These are phyloP conservation scores for Drosophila azteca DNA, from an alignment of 1,140 invertebrate species.

Conservation along the genomic window DNA sequence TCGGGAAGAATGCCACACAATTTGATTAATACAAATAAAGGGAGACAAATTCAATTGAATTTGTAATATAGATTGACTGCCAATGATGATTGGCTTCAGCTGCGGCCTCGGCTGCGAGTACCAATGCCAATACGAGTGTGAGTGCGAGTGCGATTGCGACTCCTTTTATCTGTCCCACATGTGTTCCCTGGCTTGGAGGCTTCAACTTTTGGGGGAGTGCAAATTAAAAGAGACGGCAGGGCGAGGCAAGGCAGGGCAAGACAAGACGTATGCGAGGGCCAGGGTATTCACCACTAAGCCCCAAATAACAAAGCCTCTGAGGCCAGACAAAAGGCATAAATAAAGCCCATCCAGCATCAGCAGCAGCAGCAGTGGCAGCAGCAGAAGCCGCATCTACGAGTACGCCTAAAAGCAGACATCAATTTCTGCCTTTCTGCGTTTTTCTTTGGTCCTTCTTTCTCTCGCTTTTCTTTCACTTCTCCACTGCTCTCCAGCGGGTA, in stretches of 20 bases:
- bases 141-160: background rate
- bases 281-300: slow-evolving; percentile 66
- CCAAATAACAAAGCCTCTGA: slow-evolving; percentile 71
- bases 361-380: slow-evolving; percentile 43
- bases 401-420: slow-evolving; percentile 77
- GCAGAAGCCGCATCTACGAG: slow-evolving; percentile 31
- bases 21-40: slow-evolving; percentile 67
- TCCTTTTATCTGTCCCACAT: slow-evolving; percentile 46
- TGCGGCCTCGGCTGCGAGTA: background rate
- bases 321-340: slow-evolving; percentile 71
- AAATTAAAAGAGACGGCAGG: slow-evolving; percentile 68
- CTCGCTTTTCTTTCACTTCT: background rate
- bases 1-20: slow-evolving; percentile 17
- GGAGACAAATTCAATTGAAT: slow-evolving; percentile 78
- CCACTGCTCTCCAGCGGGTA: slow-evolving; percentile 10
- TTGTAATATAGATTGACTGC: slow-evolving; percentile 59
- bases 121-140: no score
- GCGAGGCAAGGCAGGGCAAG: background rate
- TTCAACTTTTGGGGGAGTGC: slow-evolving; percentile 31
- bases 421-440: slow-evolving; percentile 67
- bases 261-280: background rate
- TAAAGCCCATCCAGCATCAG: slow-evolving; percentile 51
- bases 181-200: background rate
- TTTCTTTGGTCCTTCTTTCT: slow-evolving; percentile 23
- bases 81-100: slow-evolving; percentile 72